Evolutionary conservation across 1,140 invertebrate species (phyloP).

Genomic region (Mamestra configurata): DNA sequence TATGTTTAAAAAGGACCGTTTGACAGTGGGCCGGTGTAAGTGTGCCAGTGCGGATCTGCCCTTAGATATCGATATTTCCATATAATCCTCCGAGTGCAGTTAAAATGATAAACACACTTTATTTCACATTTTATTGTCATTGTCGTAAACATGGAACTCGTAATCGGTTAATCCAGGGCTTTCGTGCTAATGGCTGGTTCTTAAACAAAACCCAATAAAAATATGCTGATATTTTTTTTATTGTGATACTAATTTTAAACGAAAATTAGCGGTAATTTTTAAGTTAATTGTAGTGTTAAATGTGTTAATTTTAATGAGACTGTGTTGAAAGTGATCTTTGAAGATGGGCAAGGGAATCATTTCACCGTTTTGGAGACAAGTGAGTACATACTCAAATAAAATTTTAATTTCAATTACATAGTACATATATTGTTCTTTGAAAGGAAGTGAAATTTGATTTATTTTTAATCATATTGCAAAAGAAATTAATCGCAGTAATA

Average conservation of each 20-base stretch:
- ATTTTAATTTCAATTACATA: not conserved
- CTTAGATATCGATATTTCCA: constrained; percentile 43
- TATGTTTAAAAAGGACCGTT: not conserved
- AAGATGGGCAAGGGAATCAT: constrained; percentile 30
- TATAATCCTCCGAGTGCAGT: constrained; percentile 52
- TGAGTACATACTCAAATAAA: constrained; percentile 2
- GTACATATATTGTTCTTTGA: too few relatives aligned
- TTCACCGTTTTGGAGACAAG: constrained; percentile 49
- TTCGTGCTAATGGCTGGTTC: not conserved
- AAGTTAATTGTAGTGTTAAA: not conserved
- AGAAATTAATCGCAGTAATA: too few relatives aligned
- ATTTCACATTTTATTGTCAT: constrained; percentile 41
- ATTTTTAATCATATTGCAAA: too few relatives aligned
- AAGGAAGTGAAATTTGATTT: too few relatives aligned
- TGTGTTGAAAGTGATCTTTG: not conserved
- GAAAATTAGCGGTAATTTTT: not conserved
- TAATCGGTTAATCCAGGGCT: not conserved
- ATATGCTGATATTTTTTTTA: constrained; percentile 17
- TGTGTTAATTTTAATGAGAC: constrained; percentile 7
- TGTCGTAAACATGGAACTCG: constrained; percentile 30
- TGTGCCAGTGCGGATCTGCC: constrained; percentile 28
- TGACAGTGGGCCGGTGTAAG: not conserved
- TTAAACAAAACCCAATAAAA: not conserved
- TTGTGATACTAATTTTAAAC: constrained; percentile 27
- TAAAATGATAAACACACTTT: constrained; percentile 41